Conservation (phyloP, 2,113 vertebrate genomes). For the Crotalus horridus region DNA sequence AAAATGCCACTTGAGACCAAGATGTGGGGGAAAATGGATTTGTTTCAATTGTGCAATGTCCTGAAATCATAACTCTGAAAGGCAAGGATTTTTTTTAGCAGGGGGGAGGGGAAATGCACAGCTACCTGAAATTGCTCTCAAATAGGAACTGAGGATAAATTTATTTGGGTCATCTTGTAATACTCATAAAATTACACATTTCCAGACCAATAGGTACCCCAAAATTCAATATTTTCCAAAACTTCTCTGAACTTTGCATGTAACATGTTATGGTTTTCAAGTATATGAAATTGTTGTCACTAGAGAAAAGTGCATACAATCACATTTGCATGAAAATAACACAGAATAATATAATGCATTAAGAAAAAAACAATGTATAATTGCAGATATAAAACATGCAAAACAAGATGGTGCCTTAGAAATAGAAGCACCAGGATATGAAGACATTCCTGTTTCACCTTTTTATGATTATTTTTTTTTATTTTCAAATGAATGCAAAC, state of each 20-base stretch:
- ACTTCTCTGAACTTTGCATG: neutral
- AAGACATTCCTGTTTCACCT: neutral
- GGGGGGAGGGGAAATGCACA: too few relatives aligned
- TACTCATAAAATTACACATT: neutral
- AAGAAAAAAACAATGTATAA: neutral
- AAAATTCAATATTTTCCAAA: neutral
- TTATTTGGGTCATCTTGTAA: neutral
- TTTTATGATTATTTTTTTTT: neutral
- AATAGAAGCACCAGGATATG: neutral
- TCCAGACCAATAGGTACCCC: neutral
- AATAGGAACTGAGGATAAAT: neutral
- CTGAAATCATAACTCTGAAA: neutral
- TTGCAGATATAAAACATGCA: neutral
- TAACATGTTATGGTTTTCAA: neutral
- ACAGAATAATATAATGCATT: neutral
- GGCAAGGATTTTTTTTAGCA: neutral
- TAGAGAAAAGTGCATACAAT: neutral
- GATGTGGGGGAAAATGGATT: neutral
- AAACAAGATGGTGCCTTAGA: neutral
- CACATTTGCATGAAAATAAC: neutral
- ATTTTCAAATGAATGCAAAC: neutral
- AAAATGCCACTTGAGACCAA: neutral
- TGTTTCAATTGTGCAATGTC: neutral
- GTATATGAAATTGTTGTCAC: neutral
- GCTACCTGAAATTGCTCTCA: neutral